Evolutionary conservation across 53 echinoderm and acorn worm genomes (phyloP), one percentile per base, ranked within the genome.

Genomic region (Zoroaster sp.): DNA sequence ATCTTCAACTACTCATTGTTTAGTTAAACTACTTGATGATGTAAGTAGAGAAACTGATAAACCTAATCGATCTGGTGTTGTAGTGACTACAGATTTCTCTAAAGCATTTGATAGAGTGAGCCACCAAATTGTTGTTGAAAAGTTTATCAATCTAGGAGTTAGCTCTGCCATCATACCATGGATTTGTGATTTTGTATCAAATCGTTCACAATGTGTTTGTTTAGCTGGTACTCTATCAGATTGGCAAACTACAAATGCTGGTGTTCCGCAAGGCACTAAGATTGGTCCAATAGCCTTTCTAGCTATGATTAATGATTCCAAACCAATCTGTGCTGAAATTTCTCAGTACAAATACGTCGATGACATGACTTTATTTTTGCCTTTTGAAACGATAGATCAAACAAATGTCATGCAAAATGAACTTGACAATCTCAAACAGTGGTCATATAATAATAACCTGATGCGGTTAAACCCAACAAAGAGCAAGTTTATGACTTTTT

Each of bases 1-100:
- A n/a, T n/a, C n/a, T n/a, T 87, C 74, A 51, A 87, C 87, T 47
- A 73, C 87, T 4, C 87, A 87, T 72, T 87, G 73, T 54, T 38
- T 87, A 9, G 73, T 87, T 37, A 73, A 73, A 73, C 5, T 87
- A 44, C 8, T 87, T 8, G 54, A 87, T 38, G 72, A 66, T 52
- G 35, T 87, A 25, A 36, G 55, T 34, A 77, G 77, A 11, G 73
- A 38, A 77, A 77, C 35, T 4, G 52, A 77, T 52, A 73, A 73
- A 73, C 54, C 87, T 37, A 87, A 87, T 2, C 51, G 40, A 51
- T 44, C 71, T 35, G 85, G 85, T 38, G 49, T 73, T 21, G 37
- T 87, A 2, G 73, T 87, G 9, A 7, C 73, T 66, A 73, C 73
- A 3, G 74, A 87, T 73, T 87, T 73, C 73, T 87, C 74, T 1